Percentiles rank a stretch among this genome's conserved stretches.
Evolutionary conservation across 2,888 invertebrate species (phyloP).

Genomic region (Mythimna impura): DNA sequence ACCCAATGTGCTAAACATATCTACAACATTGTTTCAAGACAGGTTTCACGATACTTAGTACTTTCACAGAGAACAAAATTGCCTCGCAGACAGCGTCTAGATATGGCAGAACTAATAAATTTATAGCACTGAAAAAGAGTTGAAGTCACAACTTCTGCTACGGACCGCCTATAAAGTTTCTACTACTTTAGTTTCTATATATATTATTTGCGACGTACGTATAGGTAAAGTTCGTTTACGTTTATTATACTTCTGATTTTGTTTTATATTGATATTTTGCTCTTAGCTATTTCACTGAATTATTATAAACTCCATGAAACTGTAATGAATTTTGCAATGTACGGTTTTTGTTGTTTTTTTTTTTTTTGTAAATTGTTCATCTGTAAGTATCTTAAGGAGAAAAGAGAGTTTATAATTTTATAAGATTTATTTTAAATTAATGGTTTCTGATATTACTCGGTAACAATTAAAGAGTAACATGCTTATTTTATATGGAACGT

Average conservation of each 20-base stretch:
- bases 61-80: neutral
- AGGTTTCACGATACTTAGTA: neutral
- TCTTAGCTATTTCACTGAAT: neutral
- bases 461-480: neutral
- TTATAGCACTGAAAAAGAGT: neutral
- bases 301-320: neutral
- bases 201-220: neutral
- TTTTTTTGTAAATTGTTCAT: neutral
- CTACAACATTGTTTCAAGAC: constrained; percentile 18
- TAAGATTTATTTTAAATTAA: neutral
- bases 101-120: neutral
- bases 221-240: neutral
- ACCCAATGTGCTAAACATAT: constrained; percentile 1
- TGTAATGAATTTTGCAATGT: neutral
- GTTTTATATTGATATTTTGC: neutral
- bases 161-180: neutral
- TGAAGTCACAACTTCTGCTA: neutral
- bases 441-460: neutral
- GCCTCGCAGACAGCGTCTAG: neutral
- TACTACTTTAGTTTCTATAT: neutral
- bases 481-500: neutral
- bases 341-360: too few relatives aligned
- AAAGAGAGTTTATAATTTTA: neutral
- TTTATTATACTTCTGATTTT: neutral
- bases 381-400: neutral